Conservation (phyloP, 2,888 invertebrate genomes). For the Leptarthrus brevirostris region DNA sequence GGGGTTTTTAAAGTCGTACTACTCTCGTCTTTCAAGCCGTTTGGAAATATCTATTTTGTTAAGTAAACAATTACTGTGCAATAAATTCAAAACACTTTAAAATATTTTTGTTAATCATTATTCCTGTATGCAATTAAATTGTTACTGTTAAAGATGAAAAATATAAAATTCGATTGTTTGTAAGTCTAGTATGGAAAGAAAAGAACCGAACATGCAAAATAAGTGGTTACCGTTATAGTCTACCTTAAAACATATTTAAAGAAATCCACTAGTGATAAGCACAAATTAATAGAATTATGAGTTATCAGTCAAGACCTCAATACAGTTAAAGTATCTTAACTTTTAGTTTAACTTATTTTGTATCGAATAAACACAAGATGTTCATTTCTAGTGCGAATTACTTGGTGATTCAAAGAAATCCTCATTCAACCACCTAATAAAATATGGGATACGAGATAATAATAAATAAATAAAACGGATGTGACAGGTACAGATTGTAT, state of each 20-base stretch:
- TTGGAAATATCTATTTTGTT: not conserved
- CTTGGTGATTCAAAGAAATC: constrained; percentile 17
- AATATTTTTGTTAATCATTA: not conserved
- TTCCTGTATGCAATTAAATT: not conserved
- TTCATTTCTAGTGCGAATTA: not conserved
- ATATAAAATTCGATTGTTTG: not conserved
- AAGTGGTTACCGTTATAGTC: constrained; percentile 32
- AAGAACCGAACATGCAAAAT: constrained; percentile 13
- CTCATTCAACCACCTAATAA: constrained; percentile 41
- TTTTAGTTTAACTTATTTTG: constrained; percentile 30
- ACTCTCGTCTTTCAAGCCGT: not conserved
- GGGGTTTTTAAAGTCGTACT: not conserved
- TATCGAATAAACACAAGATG: not conserved
- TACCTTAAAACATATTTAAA: constrained; percentile 32
- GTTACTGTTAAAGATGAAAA: not conserved
- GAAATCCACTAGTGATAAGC: constrained; percentile 32
- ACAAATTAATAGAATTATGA: constrained; percentile 28
- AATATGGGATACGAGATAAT: constrained; percentile 45
- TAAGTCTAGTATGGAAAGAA: not conserved
- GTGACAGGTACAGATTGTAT: constrained; percentile 21
- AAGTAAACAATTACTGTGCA: not conserved
- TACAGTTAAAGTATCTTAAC: constrained; percentile 10
- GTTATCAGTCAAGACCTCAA: constrained; percentile 38
- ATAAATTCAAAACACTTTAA: not conserved
- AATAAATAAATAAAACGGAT: constrained; percentile 31